These are phyloP conservation scores for Orchesellides sinensis DNA, from an alignment of 2,888 invertebrate species.

Conservation along the genomic window DNA sequence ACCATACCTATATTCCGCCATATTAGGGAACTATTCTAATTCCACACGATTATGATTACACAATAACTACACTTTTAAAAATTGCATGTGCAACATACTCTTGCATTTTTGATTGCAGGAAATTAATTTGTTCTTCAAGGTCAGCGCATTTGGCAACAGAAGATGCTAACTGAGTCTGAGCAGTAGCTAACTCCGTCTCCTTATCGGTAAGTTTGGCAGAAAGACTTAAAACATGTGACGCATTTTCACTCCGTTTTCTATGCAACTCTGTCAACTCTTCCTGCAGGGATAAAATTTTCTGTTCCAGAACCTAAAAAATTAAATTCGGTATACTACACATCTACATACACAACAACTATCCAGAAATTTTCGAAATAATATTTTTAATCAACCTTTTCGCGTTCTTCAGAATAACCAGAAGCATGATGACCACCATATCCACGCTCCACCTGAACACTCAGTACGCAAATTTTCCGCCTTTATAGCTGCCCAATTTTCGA, in stretches of 20 bases:
- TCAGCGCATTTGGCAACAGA: constrained; percentile 72
- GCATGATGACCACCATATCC: constrained; percentile 78
- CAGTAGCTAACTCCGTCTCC: constrained; percentile 82
- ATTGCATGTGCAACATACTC: constrained; percentile 59
- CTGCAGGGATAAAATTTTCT: constrained; percentile 90
- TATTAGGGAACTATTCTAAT: neutral
- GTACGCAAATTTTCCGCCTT: constrained; percentile 90
- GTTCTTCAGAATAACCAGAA: constrained; percentile 75
- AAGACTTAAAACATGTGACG: constrained; percentile 94
- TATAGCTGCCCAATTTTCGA: constrained; percentile 88
- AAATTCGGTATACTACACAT: no score
- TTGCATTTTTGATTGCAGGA: constrained; percentile 66
- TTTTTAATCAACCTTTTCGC: constrained; percentile 69
- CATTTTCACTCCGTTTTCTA: constrained; percentile 92
- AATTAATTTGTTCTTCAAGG: constrained; percentile 70
- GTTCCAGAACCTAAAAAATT: constrained; percentile 83
- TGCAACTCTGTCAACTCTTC: constrained; percentile 96
- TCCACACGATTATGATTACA: no score
- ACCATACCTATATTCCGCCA: neutral
- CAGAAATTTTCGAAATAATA: neutral
- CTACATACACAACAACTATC: no score
- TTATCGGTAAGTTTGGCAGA: constrained; percentile 91
- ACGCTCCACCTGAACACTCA: constrained; percentile 91
- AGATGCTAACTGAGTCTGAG: constrained; percentile 67
- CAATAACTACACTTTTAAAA: no score